Conservation (phyloP, 1,140 invertebrate species). For the Calephelis virginiensis region DNA sequence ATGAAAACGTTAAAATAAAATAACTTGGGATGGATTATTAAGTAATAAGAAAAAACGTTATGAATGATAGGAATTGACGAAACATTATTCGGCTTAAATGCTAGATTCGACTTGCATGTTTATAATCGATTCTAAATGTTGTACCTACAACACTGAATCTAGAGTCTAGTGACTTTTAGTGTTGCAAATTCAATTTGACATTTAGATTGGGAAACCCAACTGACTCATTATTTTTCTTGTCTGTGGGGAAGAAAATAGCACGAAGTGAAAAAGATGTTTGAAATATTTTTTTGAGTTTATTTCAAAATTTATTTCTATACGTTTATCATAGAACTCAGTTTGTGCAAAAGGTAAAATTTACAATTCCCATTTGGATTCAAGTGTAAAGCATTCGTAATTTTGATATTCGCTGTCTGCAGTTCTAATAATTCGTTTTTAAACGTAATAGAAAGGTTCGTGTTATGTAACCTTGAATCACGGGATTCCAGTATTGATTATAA, state of each 20-base stretch:
- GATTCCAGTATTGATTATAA: constrained; percentile 64
- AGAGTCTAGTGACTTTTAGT: too few species aligned
- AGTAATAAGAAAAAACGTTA: too few species aligned
- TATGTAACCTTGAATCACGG: constrained; percentile 77
- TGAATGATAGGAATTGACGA: too few species aligned
- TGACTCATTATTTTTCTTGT: constrained; percentile 26
- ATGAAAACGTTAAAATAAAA: too few species aligned
- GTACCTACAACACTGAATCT: too few species aligned
- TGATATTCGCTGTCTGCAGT: background rate
- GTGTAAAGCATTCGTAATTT: constrained; percentile 27
- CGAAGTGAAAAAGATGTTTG: constrained; percentile 47
- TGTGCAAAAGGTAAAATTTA: constrained; percentile 57
- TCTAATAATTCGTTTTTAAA: constrained; percentile 47
- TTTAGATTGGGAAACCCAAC: background rate
- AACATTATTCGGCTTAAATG: too few species aligned
- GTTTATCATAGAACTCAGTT: constrained; percentile 21
- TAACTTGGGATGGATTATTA: too few species aligned
- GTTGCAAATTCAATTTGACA: constrained; percentile 17
- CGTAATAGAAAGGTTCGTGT: constrained; percentile 60
- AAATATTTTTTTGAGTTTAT: constrained; percentile 51
- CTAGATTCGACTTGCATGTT: too few species aligned
- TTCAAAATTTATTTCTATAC: constrained; percentile 60
- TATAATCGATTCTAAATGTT: too few species aligned
- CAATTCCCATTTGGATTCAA: background rate
- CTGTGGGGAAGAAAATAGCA: constrained; percentile 48